Evolutionary conservation across 2,113 vertebrate genomes (phyloP), one percentile per base, ranked within the genome.

Genomic region (Oryzias woworae): DNA sequence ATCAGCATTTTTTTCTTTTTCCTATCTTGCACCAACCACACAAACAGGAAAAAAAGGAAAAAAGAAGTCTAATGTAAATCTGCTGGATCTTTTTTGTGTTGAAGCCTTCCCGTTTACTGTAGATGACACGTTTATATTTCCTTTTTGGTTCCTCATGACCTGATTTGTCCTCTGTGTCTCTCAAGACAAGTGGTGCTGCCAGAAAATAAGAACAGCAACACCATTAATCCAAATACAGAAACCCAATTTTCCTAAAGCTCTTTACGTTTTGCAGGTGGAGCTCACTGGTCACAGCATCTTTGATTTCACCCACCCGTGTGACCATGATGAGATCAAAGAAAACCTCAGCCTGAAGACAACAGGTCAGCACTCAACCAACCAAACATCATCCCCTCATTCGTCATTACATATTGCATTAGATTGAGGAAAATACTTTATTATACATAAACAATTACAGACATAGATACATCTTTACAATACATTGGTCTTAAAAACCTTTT

Each of bases 261-360:
- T 24, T 26, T 23, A 4, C 2, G 17, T 47, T 14, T 61, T 1
- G 46, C 80, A 99, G 97, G 97, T 98, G 87, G 97, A 99, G 77
- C 89, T 99, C 48, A 98, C 94, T 3, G 97, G 97, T 72, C 97
- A 99, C 84, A 99, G 95, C 78, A 98, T 99, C 91, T 98, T 98
- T 85, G 97, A 99, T 89, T 99, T 98, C 88, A 98, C 97, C 59
- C 97, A 99, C 45, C 97, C 97, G 24, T 99, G 97, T 71, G 97
- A 99, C 85, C 97, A 99, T 0, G 97, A 99, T 53, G 97, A 99
- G 90, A 98, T 99, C 76, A 88, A 94, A 66, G 97, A 98, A 77
- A 98, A 98, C 82, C 92, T 99, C 78, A 97, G 92, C 73, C 85
- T 97, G 67, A 98, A 96, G 91, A 88, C 88, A 26, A 17, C 81